These are phyloP conservation scores for Chrysochloris asiatica DNA, from an alignment of 2,113 vertebrate genomes.

Conservation along the genomic window DNA sequence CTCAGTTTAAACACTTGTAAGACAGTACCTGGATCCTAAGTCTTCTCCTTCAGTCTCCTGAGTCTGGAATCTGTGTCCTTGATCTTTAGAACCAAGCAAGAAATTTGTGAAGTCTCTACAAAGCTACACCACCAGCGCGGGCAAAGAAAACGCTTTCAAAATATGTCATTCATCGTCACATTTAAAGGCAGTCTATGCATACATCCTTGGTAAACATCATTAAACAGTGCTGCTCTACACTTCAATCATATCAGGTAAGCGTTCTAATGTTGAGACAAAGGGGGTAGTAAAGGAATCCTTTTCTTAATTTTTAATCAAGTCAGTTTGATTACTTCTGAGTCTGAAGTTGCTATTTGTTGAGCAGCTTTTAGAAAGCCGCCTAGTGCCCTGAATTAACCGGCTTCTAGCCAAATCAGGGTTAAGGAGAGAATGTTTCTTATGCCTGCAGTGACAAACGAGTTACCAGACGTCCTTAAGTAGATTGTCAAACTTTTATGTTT, in stretches of 20 bases:
- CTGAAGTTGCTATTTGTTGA: conserved; percentile 17
- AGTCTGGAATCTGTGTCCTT: neutral
- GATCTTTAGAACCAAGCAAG: conserved; percentile 40
- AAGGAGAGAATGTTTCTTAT: neutral
- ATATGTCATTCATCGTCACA: conserved; percentile 47
- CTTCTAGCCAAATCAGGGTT: conserved; percentile 29
- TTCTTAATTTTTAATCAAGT: conserved; percentile 1
- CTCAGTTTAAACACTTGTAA: neutral
- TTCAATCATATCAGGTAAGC: conserved; percentile 38
- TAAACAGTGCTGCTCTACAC: conserved; percentile 38
- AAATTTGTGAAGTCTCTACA: conserved; percentile 33
- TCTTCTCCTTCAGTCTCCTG: neutral
- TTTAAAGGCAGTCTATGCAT: conserved; percentile 35
- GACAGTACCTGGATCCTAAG: neutral
- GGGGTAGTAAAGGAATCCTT: neutral
- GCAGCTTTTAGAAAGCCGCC: conserved; percentile 37
- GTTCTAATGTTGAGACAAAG: neutral
- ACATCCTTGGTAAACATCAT: neutral
- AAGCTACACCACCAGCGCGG: neutral
- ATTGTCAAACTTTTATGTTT: conserved; percentile 67
- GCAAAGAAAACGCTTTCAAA: conserved; percentile 58
- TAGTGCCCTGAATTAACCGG: conserved; percentile 19
- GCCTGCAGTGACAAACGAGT: conserved; percentile 17
- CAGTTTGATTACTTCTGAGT: conserved; percentile 1
- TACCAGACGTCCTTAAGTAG: neutral